Evolutionary conservation across 2,888 invertebrate genomes (phyloP), one percentile per base, ranked within the genome.

Genomic region (Reticulitermes lucifugus): DNA sequence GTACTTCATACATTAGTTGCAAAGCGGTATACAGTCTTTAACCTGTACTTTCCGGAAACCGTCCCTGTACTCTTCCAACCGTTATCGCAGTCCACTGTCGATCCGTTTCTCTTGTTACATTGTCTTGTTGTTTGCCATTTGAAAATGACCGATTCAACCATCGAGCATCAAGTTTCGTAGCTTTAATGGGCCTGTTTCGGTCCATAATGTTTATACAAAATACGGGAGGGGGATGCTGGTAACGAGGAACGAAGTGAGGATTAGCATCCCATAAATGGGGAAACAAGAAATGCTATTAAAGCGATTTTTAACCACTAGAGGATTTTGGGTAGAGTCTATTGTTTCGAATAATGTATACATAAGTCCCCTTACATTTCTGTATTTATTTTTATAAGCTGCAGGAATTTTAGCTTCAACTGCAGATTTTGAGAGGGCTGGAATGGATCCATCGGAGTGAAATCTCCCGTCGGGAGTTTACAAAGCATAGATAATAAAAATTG

Each of bases 401-500:
- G 77, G 18, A 77, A 77, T 77, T 77, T 77, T 46, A 41, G 77
- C 77, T 77, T 77, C 22, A n/a, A 46, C 51, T 77, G 77, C 51
- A 77, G 51, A 77, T 77, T 77, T 77, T 7, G 43, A 77, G 51
- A 21, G 75, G 75, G 43, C 10, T 71, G 18, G 41, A 73, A 35
- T 6, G 73, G 41, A 73, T 73, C 43, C 22, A 43, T 5, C 6
- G 14, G 43, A 46, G n/a, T n/a, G 35, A 73, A 73, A 73, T 73
- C 70, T 70, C 25, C 7, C 14, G 70, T 70, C n/a, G 9, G 73
- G 51, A 77, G 77, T 46, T 77, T 77, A 46, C 46, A 77, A 77
- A 51, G 77, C 46, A 77, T n/a, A 51, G 77, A 77, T 77, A 77
- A 46, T 77, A 77, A 77, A 77, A 77, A 77, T 51, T 18, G 43